phyloP scores from a whole-genome alignment of 2,797 vertebrate species.

The Melanotaenia parkinsoni region DNA sequence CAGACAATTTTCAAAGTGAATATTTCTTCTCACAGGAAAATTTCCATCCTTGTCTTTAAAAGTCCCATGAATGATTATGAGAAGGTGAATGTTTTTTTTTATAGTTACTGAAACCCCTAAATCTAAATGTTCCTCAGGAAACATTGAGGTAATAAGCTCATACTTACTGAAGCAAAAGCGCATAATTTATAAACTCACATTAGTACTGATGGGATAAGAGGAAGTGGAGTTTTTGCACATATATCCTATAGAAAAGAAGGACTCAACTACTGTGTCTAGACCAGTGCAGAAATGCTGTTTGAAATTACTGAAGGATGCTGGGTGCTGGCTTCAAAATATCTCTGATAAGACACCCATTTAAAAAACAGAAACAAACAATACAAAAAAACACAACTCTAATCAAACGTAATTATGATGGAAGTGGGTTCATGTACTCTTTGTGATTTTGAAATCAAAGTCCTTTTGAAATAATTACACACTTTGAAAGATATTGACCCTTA shows the following conservation, averaged over 20 bases:
- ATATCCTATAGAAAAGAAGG: neutral
- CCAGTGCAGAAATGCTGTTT: neutral
- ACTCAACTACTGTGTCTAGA: neutral
- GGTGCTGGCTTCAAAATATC: too few relatives aligned
- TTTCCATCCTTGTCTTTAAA: too few relatives aligned
- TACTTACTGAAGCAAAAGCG: neutral
- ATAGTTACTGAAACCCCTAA: neutral
- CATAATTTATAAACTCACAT: neutral
- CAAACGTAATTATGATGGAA: too few relatives aligned
- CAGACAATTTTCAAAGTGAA: neutral
- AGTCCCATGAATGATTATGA: too few relatives aligned
- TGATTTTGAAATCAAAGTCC: too few relatives aligned
- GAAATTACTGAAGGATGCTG: neutral
- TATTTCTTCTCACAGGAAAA: neutral
- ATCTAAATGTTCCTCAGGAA: neutral
- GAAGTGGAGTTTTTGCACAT: neutral
- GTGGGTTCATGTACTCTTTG: too few relatives aligned
- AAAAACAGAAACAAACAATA: too few relatives aligned
- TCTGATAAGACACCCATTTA: too few relatives aligned
- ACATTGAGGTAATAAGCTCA: neutral
- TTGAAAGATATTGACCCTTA: too few relatives aligned
- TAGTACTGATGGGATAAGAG: neutral
- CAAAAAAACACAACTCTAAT: too few relatives aligned
- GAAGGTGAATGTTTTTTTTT: neutral
- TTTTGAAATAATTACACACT: too few relatives aligned